phyloP scores from a whole-genome alignment of 2,888 invertebrate species.

The Gasteruption jaculator region DNA sequence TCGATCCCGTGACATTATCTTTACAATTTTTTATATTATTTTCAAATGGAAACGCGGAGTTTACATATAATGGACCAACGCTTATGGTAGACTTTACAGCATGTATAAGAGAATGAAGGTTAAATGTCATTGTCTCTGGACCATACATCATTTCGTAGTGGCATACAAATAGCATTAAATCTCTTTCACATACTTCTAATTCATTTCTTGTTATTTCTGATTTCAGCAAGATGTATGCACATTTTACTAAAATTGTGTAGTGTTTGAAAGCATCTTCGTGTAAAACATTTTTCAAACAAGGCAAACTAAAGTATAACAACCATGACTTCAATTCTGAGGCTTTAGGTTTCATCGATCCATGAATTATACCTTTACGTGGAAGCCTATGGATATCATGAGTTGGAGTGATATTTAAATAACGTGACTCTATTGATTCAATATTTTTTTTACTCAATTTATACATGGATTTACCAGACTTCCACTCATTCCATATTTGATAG shows the following conservation, averaged over 20 bases:
- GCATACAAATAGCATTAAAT: conserved; percentile 15
- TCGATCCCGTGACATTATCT: conserved; percentile 7
- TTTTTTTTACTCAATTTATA: not conserved
- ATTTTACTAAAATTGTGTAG: no score
- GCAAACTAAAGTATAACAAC: conserved; percentile 8
- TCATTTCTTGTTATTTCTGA: conserved; percentile 9
- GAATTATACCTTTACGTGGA: conserved; percentile 8
- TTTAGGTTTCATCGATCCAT: conserved; percentile 7
- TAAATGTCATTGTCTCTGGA: conserved; percentile 11
- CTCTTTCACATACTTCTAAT: conserved; percentile 8
- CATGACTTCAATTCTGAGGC: conserved; percentile 10
- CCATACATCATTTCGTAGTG: conserved; percentile 18
- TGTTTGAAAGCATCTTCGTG: no score
- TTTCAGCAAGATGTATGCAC: conserved; percentile 7
- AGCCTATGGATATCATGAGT: conserved; percentile 9
- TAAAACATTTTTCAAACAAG: conserved; percentile 5
- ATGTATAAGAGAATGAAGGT: conserved; percentile 16
- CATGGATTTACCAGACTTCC: not conserved
- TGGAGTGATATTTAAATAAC: conserved; percentile 7
- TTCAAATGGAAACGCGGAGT: conserved; percentile 17
- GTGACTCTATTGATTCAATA: conserved; percentile 2
- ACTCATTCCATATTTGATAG: conserved; percentile 8
- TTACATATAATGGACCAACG: conserved; percentile 18
- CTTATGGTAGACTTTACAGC: conserved; percentile 9
- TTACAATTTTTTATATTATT: conserved; percentile 15